These are phyloP conservation scores for Rhea pennata DNA, from an alignment of 2,113 vertebrate genomes.

Conservation along the genomic window DNA sequence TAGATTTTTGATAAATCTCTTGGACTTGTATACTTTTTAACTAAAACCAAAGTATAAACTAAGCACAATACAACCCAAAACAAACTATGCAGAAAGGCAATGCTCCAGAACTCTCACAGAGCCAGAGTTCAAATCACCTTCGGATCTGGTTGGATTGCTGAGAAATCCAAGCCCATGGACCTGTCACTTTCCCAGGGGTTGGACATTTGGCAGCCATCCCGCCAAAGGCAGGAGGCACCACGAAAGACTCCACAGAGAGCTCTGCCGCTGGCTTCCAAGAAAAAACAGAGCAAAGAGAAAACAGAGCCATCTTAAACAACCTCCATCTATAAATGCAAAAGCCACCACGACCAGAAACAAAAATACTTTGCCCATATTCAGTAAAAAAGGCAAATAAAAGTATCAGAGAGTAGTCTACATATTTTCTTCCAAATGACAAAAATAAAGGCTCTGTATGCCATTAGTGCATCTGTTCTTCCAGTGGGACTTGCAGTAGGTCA, in stretches of 20 bases:
- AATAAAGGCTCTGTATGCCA: neutral
- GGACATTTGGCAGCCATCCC: neutral
- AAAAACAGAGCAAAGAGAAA: neutral
- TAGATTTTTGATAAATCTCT: neutral
- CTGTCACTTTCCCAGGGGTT: neutral
- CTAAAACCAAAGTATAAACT: neutral
- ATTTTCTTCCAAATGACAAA: neutral
- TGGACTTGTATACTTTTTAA: neutral
- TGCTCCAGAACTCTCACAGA: neutral
- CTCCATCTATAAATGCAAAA: neutral
- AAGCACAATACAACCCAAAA: neutral
- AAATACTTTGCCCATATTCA: neutral
- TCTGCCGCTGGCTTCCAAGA: neutral
- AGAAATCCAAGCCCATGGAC: neutral
- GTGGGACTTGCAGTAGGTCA: neutral
- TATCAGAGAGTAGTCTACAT: fast-evolving
- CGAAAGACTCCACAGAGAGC: fast-evolving
- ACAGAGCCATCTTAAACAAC: no score
- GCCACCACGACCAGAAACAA: neutral
- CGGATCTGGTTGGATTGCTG: neutral
- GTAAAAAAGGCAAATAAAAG: neutral
- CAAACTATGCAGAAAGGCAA: neutral
- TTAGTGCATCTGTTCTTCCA: neutral
- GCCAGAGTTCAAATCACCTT: neutral
- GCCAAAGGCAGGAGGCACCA: fast-evolving